A percentile compares a stretch with the other conserved stretches of the same genome.
These are phyloP conservation scores for Choristoneura rosaceana DNA, from an alignment of 2,888 invertebrate genomes.

Conservation along the genomic window DNA sequence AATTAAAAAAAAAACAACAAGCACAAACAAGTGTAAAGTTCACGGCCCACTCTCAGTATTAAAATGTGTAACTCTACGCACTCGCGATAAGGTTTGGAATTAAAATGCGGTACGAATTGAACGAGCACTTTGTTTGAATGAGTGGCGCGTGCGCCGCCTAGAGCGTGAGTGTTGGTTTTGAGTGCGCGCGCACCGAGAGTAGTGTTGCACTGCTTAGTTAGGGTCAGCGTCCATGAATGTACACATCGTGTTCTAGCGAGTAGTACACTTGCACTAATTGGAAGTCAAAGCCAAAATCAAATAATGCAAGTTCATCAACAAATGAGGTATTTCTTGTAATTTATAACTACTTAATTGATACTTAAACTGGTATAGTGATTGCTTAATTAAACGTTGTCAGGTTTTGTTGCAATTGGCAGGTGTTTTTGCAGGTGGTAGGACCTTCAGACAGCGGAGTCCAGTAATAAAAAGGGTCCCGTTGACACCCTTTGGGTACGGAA, in stretches of 20 bases:
- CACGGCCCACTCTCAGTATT: not conserved
- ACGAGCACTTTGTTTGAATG: not conserved
- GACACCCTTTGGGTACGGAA: too few species aligned
- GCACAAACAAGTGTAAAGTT: constrained; percentile 3
- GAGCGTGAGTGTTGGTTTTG: not conserved
- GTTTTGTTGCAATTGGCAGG: too few species aligned
- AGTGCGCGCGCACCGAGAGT: not conserved
- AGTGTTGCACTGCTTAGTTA: not conserved
- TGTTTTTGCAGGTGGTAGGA: too few species aligned
- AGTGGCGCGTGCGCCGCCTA: not conserved
- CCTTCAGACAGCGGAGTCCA: too few species aligned
- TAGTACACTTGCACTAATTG: not conserved
- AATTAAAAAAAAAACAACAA: not conserved
- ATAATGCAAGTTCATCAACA: too few species aligned
- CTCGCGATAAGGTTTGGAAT: not conserved
- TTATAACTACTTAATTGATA: too few species aligned
- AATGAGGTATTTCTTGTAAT: too few species aligned
- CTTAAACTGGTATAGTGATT: too few species aligned
- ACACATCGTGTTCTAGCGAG: not conserved
- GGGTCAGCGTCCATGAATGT: not conserved
- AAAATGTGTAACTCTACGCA: not conserved
- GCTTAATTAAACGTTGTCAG: too few species aligned
- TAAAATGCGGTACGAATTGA: not conserved
- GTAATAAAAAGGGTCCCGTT: too few species aligned
- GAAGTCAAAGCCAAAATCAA: too few species aligned